Percentiles rank a stretch among this genome's conserved stretches.
phyloP scores from a whole-genome alignment of 2,888 invertebrate species.

The Orthosia incerta region DNA sequence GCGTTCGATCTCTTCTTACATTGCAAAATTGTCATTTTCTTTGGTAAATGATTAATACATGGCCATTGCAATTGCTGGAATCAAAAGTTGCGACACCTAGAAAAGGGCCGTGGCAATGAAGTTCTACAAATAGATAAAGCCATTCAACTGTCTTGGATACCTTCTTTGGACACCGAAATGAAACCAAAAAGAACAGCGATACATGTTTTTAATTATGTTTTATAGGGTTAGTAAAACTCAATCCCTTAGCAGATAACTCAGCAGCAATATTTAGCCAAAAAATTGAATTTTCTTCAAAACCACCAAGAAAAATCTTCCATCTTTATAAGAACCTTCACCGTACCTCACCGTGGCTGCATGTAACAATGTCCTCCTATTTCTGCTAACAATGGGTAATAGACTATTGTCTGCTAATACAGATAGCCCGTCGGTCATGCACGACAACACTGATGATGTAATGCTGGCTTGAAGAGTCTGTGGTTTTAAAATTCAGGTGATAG shows the following conservation, averaged over 20 bases:
- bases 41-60: too few species aligned
- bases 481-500: slow-evolving; percentile 4
- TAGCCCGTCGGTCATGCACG: slow-evolving; percentile 31
- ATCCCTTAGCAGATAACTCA: too few species aligned
- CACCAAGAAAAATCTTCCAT: neutral
- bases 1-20: neutral
- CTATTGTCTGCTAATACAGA: slow-evolving; percentile 50
- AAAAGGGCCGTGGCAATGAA: too few species aligned
- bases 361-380: slow-evolving; percentile 24
- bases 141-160: too few species aligned
- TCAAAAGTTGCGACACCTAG: too few species aligned
- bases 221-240: too few species aligned
- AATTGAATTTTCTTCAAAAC: neutral
- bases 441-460: slow-evolving; percentile 31
- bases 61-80: too few species aligned
- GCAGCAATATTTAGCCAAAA: neutral
- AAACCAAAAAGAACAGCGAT: too few species aligned
- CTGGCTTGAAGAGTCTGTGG: neutral
- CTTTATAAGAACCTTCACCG: slow-evolving; percentile 2
- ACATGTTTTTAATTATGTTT: too few species aligned
- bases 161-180: too few species aligned
- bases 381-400: slow-evolving; percentile 42
- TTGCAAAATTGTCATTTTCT: neutral
- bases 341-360: too few species aligned
- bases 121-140: too few species aligned